phyloP scores from a whole-genome alignment of 2,113 vertebrate genomes.

The Carollia perspicillata region DNA sequence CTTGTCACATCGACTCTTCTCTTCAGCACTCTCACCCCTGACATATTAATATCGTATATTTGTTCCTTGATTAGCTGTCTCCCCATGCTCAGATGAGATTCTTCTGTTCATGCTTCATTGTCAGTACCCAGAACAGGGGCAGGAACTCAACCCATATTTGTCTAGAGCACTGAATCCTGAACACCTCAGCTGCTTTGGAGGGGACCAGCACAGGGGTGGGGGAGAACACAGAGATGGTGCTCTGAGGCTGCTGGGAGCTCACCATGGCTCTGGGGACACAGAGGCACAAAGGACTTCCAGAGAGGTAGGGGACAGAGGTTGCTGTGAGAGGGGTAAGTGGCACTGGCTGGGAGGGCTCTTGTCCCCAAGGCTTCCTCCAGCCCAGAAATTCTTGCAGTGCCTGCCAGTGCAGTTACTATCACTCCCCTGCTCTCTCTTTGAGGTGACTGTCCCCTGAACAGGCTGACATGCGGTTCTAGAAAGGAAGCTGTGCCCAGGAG shows the following conservation, averaged over 20 bases:
- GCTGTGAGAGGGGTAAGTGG: not conserved
- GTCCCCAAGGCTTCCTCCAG: not conserved
- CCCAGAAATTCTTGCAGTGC: no score
- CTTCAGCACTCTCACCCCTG: not conserved
- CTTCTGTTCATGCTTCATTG: not conserved
- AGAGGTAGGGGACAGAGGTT: not conserved
- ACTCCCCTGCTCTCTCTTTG: not conserved
- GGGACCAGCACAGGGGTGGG: fast-evolving
- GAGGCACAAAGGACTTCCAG: not conserved
- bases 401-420: no score
- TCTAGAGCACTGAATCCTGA: not conserved
- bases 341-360: not conserved
- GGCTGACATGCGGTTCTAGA: not conserved
- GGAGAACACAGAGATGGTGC: not conserved
- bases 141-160: not conserved
- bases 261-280: no score
- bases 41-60: not conserved
- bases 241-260: not conserved
- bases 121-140: not conserved
- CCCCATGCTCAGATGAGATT: not conserved
- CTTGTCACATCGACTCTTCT: not conserved
- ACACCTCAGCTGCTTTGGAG: not conserved
- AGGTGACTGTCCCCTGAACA: not conserved
- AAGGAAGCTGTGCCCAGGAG: not conserved
- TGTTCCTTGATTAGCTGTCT: not conserved